A percentile compares a stretch with the other conserved stretches of the same genome.
Conservation (phyloP, 2,888 invertebrate genomes). For the Holacanthella duospinosa region DNA sequence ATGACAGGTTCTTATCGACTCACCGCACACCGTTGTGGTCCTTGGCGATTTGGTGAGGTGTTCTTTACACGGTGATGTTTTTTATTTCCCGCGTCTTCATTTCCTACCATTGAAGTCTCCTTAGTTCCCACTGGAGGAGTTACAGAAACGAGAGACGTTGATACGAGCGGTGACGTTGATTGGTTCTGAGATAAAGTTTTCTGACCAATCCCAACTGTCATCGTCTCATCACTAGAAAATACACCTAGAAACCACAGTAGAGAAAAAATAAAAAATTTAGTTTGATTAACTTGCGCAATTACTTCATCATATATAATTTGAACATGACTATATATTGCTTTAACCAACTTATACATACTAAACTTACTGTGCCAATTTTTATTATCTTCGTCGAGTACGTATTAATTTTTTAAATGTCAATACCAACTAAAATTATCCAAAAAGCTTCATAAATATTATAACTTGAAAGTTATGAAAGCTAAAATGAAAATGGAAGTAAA, state of each 20-base stretch:
- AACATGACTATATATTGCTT: too few species aligned
- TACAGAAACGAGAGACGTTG: neutral
- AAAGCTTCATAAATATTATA: neutral
- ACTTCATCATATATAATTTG: too few species aligned
- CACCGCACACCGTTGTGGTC: conserved; percentile 86
- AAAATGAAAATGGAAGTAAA: neutral
- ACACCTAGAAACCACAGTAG: conserved; percentile 29
- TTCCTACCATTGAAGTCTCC: neutral
- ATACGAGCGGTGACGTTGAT: neutral
- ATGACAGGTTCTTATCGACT: too few species aligned
- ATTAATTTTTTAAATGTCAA: too few species aligned
- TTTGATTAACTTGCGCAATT: too few species aligned
- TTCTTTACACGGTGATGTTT: conserved; percentile 71
- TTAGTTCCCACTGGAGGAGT: neutral
- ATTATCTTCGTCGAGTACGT: too few species aligned
- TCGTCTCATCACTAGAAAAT: conserved; percentile 33
- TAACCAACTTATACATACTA: too few species aligned
- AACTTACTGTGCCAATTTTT: too few species aligned
- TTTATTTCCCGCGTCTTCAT: conserved; percentile 3
- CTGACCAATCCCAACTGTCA: neutral
- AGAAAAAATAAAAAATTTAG: conserved; percentile 2
- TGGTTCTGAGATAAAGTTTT: neutral
- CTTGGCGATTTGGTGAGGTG: conserved; percentile 78
- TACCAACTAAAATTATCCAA: too few species aligned
- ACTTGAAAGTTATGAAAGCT: neutral